Percentiles rank a stretch among this genome's conserved stretches.
Conservation (phyloP, 2,113 vertebrate species). For the Columba janthina region DNA sequence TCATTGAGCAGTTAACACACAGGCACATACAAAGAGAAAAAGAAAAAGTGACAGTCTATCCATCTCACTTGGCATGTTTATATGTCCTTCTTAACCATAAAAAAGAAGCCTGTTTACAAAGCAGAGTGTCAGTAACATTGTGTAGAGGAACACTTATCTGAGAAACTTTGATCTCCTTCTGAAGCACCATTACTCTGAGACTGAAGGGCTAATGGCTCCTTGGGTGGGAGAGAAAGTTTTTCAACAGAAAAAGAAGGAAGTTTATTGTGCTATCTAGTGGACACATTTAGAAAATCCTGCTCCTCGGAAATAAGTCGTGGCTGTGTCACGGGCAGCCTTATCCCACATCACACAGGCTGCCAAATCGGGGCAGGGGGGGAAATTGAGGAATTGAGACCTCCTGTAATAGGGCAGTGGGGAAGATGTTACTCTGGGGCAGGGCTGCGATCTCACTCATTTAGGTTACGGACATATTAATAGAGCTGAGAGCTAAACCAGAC, state of each 20-base stretch:
- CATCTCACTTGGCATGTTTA: slow-evolving; percentile 75
- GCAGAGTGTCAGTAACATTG: slow-evolving; percentile 75
- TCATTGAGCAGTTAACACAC: slow-evolving; percentile 28
- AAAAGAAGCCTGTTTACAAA: slow-evolving; percentile 73
- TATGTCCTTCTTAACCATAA: slow-evolving; percentile 70
- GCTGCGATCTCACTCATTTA: slow-evolving; percentile 52
- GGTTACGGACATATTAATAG: slow-evolving; percentile 37
- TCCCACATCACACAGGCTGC: background rate
- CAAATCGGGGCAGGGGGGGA: background rate
- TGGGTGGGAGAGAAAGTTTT: slow-evolving; percentile 40
- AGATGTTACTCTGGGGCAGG: slow-evolving; percentile 26
- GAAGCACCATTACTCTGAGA: slow-evolving; percentile 66
- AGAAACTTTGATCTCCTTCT: slow-evolving; percentile 74
- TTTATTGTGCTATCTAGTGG: slow-evolving; percentile 58
- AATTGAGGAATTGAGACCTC: slow-evolving; percentile 7
- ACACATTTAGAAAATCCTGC: slow-evolving; percentile 47
- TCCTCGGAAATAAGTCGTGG: background rate
- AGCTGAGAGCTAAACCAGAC: slow-evolving; percentile 63
- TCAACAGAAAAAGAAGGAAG: slow-evolving; percentile 19
- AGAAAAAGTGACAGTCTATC: slow-evolving; percentile 66
- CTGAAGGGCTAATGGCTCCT: slow-evolving; percentile 37
- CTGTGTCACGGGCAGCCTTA: background rate
- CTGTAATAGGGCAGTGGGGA: background rate
- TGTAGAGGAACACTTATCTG: slow-evolving; percentile 73
- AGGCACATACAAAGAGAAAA: slow-evolving; percentile 21